Evolutionary conservation across 2,113 vertebrate genomes (phyloP).

Genomic region (Osmerus mordax): DNA sequence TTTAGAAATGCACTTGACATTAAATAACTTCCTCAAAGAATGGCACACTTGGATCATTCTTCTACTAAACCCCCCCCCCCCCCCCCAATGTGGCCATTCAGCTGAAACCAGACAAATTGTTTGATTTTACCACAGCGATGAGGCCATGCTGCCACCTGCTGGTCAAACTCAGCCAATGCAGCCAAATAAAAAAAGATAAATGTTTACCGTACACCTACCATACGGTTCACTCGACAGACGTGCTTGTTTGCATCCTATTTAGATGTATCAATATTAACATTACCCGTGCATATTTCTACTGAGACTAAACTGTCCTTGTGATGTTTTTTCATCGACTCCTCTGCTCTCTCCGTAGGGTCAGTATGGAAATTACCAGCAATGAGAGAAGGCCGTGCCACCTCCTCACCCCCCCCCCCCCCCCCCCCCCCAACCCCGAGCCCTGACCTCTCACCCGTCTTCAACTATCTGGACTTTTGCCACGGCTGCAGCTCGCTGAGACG

Average conservation of each 20-base stretch:
- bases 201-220: constrained; percentile 36
- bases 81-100: too few species aligned
- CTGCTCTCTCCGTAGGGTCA: constrained; percentile 81
- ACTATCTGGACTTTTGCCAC: constrained; percentile 61
- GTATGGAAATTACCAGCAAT: constrained; percentile 98
- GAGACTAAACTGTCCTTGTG: constrained; percentile 35
- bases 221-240: constrained; percentile 45
- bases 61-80: too few species aligned
- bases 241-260: constrained; percentile 48
- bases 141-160: constrained; percentile 69
- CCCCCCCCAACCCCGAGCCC: not conserved
- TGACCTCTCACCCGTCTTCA: constrained; percentile 59
- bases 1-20: constrained; percentile 58
- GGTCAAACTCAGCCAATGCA: constrained; percentile 58
- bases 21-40: constrained; percentile 35
- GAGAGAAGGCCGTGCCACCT: constrained; percentile 72
- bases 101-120: too few species aligned
- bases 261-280: constrained; percentile 36
- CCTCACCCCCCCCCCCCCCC: constrained; percentile 48
- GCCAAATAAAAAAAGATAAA: constrained; percentile 28
- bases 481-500: constrained; percentile 59
- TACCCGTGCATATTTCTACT: not conserved
- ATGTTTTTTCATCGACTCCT: constrained; percentile 25
- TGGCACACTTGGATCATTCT: constrained; percentile 31
- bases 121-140: constrained; percentile 29